A percentile compares a stretch with the other conserved stretches of the same genome.
Evolutionary conservation across 2,113 vertebrate genomes (phyloP).

Genomic region (Elaphurus davidianus): DNA sequence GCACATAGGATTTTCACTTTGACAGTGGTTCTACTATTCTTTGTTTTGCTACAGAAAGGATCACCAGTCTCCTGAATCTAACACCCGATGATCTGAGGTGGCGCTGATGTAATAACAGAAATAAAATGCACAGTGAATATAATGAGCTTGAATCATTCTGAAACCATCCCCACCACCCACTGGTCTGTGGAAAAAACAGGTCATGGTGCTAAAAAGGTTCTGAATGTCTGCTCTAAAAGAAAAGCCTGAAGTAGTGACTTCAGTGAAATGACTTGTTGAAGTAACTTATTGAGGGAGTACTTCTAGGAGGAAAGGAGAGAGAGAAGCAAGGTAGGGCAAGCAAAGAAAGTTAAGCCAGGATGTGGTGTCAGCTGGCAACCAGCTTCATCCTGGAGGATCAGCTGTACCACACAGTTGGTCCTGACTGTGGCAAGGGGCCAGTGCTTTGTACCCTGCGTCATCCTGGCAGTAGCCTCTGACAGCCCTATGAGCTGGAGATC

Average conservation of each 20-base stretch:
- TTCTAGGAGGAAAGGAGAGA: background rate
- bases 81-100: background rate
- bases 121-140: background rate
- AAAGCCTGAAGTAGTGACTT: background rate
- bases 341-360: background rate
- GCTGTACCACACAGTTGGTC: fast-evolving
- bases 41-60: background rate
- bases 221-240: background rate
- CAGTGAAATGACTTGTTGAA: background rate
- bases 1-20: background rate
- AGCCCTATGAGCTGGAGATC: fast-evolving
- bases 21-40: background rate
- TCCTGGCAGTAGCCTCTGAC: background rate
- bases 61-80: background rate
- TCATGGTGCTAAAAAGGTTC: background rate
- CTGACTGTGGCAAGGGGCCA: background rate
- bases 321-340: background rate
- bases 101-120: background rate
- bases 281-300: background rate
- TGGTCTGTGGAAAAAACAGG: background rate
- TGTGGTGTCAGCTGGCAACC: background rate
- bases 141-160: background rate
- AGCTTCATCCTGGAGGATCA: background rate
- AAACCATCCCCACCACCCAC: background rate
- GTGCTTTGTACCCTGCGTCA: background rate